Base-by-base conservation (phyloP, 2,797 vertebrate genomes). In the Molossus molossus region DNA sequence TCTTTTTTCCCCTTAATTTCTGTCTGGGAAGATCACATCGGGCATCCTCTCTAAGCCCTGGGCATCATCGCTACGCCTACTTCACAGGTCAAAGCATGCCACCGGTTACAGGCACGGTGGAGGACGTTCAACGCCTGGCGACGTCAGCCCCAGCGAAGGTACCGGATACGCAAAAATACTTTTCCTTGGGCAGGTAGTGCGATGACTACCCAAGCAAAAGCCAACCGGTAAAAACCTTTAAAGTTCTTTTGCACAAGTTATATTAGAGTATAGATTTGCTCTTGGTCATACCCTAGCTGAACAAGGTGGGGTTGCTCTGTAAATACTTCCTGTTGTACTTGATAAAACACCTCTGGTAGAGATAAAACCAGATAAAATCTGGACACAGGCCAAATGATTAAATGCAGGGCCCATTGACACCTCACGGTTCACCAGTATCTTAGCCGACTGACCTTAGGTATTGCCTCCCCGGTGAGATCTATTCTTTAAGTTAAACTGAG, bases 341-440 rank as follows among this genome's bases (percentile, higher is more conserved):
- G 53, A 8, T 14, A 12, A 20, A n/a, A 33, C 75, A 23, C 23
- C 18, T 57, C 29, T 12, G 75, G 50, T n/a, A 7, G 6, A 9
- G 53, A 58, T 20, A 4, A 18, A 6, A 2, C 53, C 1, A 33
- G 50, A 13, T 21, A 6, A n/a, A 55, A 7, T 23, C 18, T 2
- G 20, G n/a, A 53, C 76, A 23, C 29, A 2, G 5, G 75, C 27
- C 50, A 18, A 10, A 29, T 1, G 27, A 10, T 17, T 5, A 8
- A 17, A 10, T 9, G 0, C 73, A 6, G 73, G 17, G 48, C 27
- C 72, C 9, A 3, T 45, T 1, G 18, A 18, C 29, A 11, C 17
- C 75, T n/a, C 3, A 2, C 0, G 29, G 5, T 6, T 21, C 50
- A 21, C 75, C 2, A 27, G 9, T 0, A 2, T 21, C 50, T 13